Base-by-base conservation (phyloP, 2,113 vertebrate species). In the Seriola rivoliana region DNA sequence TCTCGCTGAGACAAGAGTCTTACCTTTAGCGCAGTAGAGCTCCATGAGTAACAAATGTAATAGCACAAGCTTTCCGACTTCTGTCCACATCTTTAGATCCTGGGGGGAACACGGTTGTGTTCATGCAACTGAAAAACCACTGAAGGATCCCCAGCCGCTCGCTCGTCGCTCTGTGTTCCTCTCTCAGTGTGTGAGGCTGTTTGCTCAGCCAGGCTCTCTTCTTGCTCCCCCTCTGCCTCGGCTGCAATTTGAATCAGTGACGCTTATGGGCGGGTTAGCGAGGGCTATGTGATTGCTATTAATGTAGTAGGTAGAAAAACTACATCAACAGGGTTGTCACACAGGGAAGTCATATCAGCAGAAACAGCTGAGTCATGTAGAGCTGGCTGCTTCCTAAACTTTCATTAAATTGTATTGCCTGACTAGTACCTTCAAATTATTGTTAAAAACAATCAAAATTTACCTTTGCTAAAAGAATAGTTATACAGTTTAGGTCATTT, bases 71-170 rank as follows among this genome's bases (percentile, higher is more conserved):
- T 94, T 94, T 36, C 93, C 92, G 80, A 93, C 83, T 77, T 92
- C 89, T 13, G 93, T 92, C 95, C 94, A 94, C 95, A 96, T 95
- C 84, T 91, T 94, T 91, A 90, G 78, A 90, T 93, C 85, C 91
- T 42, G 67, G 13, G 36, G 48, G 10, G 4, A 3, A 13, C 3
- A 38, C 79, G 81, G 72, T 72, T 82, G 85, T 68, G 91, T 69
- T 89, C 92, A 83, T 89, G 71, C 77, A 78, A 80, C 66, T 67
- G 71, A 78, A 80, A 74, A 50, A 75, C 19, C 71, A 64, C 32
- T 67, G 85, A 89, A 66, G 69, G 81, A 80, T 82, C 73, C 77
- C 80, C 85, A 29, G n/a, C 23, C 81, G 88, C 71, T 72, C 54
- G 0, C 32, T 68, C 57, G 64, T 69, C 62, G 70, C 71, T 75